Evolutionary conservation across 2,888 invertebrate species (phyloP), one percentile per base, ranked within the genome.

Genomic region (Eupelmus urozonus): DNA sequence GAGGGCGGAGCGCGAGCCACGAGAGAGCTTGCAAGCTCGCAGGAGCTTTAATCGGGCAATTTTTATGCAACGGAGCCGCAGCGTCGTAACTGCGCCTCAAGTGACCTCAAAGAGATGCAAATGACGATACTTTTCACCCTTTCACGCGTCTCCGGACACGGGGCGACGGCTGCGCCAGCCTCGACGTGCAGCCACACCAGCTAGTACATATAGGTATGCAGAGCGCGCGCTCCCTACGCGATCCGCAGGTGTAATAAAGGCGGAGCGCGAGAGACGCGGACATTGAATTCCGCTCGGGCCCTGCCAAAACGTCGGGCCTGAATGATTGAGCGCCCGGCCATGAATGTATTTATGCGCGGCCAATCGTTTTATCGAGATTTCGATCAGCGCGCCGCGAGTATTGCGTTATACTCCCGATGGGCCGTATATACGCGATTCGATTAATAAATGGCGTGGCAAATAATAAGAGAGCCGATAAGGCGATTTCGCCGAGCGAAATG

Each of bases 51-150:
- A 78, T 76, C 75, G 60, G 42, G 49, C 80, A 65, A 78, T 80
- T 81, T 76, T 78, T 78, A 78, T 80, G 81, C 81, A 73, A 80
- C 53, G 29, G 42, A 34, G 3, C 1, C 29, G 13, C 20, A 18
- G 60, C 70, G 29, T 40, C 70, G 66, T 72, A 69, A 71, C 66
- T 60, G 74, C 60, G n/a, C 29, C 63, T 53, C 70, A 62, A 60
- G 66, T 67, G 45, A 74, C 69, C 70, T 78, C 73, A 78, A 75
- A 80, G 78, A 70, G 59, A 81, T 81, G 80, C 74, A 81, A 79
- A 81, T 79, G 72, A 65, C 60, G 53, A 70, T 70, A 78, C 71
- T 67, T 76, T 72, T 72, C 62, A 72, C 71, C 53, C 62, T 62
- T 72, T 72, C 60, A 59, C 57, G 57, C 63, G 29, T 27, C 29